A percentile compares a stretch with the other conserved stretches of the same genome.
phyloP scores from a whole-genome alignment of 2,113 vertebrate species.

The Fregata magnificens region DNA sequence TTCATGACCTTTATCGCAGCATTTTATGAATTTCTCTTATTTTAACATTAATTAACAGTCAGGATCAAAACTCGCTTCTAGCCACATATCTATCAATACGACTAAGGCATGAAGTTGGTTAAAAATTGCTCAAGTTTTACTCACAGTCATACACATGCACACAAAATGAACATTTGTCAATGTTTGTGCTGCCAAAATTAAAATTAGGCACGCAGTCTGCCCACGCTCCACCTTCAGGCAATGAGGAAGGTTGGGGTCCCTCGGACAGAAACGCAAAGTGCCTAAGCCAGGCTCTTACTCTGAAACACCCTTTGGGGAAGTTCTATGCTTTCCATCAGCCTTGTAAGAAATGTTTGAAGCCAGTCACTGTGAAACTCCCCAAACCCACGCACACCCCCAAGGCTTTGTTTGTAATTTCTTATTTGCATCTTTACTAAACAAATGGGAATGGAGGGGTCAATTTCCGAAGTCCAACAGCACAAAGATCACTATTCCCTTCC shows the following conservation, averaged over 20 bases:
- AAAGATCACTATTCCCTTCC: not conserved
- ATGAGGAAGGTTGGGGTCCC: not conserved
- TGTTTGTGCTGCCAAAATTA: not conserved
- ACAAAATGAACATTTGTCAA: not conserved
- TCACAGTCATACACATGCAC: not conserved
- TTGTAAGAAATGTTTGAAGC: not conserved
- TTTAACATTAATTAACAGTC: not conserved
- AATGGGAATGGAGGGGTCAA: not conserved
- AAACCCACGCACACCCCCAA: not conserved
- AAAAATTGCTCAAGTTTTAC: not conserved
- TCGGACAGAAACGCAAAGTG: not conserved
- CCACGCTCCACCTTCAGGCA: not conserved
- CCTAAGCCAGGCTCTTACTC: not conserved
- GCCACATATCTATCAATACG: not conserved
- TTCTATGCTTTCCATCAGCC: not conserved
- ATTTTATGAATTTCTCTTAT: not conserved
- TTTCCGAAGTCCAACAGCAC: not conserved
- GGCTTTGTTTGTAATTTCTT: not conserved
- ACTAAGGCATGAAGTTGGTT: not conserved
- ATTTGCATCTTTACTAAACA: not conserved
- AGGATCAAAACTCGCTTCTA: not conserved
- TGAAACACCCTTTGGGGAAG: not conserved
- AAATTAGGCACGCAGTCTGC: not conserved
- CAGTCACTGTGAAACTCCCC: not conserved
- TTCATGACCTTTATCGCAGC: not conserved